Conservation (phyloP, 2,888 invertebrate genomes). For the Cephonodes hylas region DNA sequence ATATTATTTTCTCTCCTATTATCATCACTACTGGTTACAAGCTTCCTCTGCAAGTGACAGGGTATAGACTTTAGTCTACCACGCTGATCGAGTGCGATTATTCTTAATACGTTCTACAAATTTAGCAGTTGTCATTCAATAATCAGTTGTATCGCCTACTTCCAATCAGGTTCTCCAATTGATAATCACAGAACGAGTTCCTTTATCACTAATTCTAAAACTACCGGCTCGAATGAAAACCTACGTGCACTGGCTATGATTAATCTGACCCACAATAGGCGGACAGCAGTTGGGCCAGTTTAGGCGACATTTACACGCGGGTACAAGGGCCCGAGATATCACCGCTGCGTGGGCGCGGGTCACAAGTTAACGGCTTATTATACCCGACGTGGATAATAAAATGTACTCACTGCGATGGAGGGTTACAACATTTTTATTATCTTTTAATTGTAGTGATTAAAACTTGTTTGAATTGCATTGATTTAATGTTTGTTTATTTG, state of each 20-base stretch:
- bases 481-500: neutral
- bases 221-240: neutral
- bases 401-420: conserved; percentile 18
- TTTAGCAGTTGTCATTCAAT: neutral
- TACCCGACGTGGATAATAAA: conserved; percentile 44
- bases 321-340: conserved; percentile 1
- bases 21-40: too few relatives aligned
- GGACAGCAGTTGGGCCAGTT: conserved; percentile 17
- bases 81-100: too few relatives aligned
- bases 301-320: conserved; percentile 21
- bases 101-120: neutral
- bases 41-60: too few relatives aligned
- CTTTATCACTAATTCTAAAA: conserved; percentile 1
- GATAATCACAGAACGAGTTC: conserved; percentile 2
- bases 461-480: neutral
- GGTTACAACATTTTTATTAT: conserved; percentile 2
- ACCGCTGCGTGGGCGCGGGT: conserved; percentile 54
- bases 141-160: neutral
- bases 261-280: conserved; percentile 9
- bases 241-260: conserved; percentile 4
- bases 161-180: neutral
- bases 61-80: too few relatives aligned
- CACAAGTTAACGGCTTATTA: conserved; percentile 52
- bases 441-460: neutral
- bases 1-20: too few relatives aligned